Evolutionary conservation across 2,797 vertebrate species (phyloP).

Genomic region (Danio choprae): DNA sequence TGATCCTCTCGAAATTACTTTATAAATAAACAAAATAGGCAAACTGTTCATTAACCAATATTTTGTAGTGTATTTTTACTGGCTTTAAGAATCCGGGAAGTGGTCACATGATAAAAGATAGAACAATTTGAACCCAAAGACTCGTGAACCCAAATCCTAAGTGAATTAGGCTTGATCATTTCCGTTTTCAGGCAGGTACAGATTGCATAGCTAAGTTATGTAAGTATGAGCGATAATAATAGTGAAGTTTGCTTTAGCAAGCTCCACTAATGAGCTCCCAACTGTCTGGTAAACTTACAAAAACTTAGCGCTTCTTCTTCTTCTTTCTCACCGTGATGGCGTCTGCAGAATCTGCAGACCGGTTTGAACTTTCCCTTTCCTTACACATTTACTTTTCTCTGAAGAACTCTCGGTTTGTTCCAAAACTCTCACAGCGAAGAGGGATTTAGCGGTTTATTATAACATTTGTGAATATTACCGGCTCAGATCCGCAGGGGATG

Average conservation of each 20-base stretch:
- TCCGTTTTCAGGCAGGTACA: no score
- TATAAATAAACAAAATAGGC: no score
- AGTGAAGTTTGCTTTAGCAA: not conserved
- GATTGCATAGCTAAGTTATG: no score
- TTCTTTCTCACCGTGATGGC: no score
- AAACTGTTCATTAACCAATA: no score
- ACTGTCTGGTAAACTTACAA: not conserved
- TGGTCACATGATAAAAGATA: no score
- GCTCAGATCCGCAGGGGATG: slow-evolving; percentile 27
- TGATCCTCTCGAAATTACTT: no score
- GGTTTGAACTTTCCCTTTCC: not conserved
- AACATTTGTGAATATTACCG: slow-evolving; percentile 36
- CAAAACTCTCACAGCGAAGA: not conserved
- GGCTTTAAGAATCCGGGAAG: no score
- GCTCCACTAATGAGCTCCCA: not conserved
- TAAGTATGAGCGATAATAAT: not conserved
- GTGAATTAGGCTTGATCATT: no score
- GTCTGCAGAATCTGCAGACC: not conserved
- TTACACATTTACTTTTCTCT: not conserved
- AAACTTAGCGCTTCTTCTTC: not conserved
- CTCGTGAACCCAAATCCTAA: no score
- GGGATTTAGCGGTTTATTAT: slow-evolving; percentile 37
- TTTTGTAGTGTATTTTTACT: no score
- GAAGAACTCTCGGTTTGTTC: not conserved
- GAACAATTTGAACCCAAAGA: no score